Conservation (phyloP, 2,797 vertebrate genomes). For the Antrozous pallidus region DNA sequence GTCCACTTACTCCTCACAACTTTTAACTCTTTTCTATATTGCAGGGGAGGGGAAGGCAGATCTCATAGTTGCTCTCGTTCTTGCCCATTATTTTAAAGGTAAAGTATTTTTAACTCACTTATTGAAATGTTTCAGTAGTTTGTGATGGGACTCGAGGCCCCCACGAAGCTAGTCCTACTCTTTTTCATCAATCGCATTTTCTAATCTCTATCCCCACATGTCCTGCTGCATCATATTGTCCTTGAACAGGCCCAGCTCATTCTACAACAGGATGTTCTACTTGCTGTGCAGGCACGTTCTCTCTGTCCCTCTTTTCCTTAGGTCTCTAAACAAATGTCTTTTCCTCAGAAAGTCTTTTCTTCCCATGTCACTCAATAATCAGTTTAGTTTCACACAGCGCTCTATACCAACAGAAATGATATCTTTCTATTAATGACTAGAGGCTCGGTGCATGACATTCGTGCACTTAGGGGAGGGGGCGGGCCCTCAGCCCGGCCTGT, state of each 20-base stretch:
- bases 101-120: not conserved
- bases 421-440: not conserved
- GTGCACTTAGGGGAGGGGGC: too few relatives aligned
- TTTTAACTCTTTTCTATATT: not conserved
- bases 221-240: rapidly evolving
- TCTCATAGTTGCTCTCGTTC: not conserved
- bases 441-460: too few relatives aligned
- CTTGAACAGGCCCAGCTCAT: not conserved
- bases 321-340: not conserved
- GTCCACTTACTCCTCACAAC: not conserved
- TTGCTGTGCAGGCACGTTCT: rapidly evolving
- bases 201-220: not conserved
- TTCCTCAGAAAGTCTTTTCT: not conserved
- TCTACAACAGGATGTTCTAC: not conserved
- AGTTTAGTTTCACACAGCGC: not conserved
- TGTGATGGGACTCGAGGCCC: rapidly evolving
- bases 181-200: not conserved
- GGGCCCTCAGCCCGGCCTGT: too few relatives aligned
- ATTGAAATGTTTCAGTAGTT: not conserved
- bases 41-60: too few relatives aligned
- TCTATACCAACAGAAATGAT: not conserved
- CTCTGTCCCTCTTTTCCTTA: not conserved
- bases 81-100: not conserved
- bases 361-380: not conserved
- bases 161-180: not conserved